Evolutionary conservation across 2,888 invertebrate species (phyloP), one percentile per base, ranked within the genome.

Genomic region (Tineola bisselliella): DNA sequence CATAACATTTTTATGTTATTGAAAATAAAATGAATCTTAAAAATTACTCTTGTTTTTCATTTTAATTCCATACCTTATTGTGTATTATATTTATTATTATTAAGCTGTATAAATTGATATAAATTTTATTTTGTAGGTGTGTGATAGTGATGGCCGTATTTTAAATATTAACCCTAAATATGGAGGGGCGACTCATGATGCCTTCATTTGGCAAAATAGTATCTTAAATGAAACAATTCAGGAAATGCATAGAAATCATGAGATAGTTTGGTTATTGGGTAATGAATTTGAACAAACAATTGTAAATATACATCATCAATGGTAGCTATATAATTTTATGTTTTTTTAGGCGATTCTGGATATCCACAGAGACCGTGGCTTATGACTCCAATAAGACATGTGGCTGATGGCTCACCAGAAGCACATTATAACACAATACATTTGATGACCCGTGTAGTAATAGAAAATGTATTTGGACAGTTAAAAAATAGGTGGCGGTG

Each of bases 1-100:
- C 76, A 79, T 88, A 88, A 88, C 87, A 87, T 88, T 88, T 88
- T 88, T 87, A 88, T 88, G 88, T 88, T 88, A 87, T 87, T 87
- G 81, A 87, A 87, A 88, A 88, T 88, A 88, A 88, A 88, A 87
- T 81, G 83, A 86, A 81, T 78, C 75, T 59, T 81, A 84, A 86
- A 87, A 86, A 86, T 82, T 81, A 81, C 66, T 48, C 10, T n/a
- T 33, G 58, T 58, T 58, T 58, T 58, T 33, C 31, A 31, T 58
- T 56, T 33, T 15, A 58, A 19, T 44, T 13, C 44, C 5, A 10
- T 10, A 44, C 6, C 44, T 17, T 6, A 1, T 15, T 48, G 17
- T 48, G 3, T 10, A 10, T n/a, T 6, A 10, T 10, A 13, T 6
- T n/a, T n/a, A n/a, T n/a, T n/a, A n/a, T n/a, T n/a, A n/a, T n/a